Percentiles rank a stretch among this genome's conserved stretches.
phyloP scores from a whole-genome alignment of 1,140 invertebrate species.

The Zaprionus lachaisei region DNA sequence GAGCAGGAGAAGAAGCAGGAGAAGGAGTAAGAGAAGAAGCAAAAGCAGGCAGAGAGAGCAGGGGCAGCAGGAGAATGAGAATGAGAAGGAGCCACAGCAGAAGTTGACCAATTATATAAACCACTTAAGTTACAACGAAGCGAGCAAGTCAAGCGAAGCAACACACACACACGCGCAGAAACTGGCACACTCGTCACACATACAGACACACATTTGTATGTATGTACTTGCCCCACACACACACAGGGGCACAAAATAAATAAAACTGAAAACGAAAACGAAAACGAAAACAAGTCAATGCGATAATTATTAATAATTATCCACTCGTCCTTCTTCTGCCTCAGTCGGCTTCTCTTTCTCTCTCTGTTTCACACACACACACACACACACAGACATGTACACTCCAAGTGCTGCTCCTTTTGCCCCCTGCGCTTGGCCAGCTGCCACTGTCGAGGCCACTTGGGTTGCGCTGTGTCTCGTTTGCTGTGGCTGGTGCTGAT shows the following conservation, averaged over 20 bases:
- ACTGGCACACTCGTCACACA: slow-evolving; percentile 16
- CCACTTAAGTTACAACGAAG: slow-evolving; percentile 61
- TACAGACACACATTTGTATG: background rate
- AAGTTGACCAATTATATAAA: slow-evolving; percentile 80
- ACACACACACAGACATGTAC: slow-evolving; percentile 1
- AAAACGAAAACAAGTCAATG: slow-evolving; percentile 82
- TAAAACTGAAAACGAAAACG: slow-evolving; percentile 73
- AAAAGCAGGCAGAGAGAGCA: background rate
- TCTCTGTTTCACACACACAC: slow-evolving; percentile 6
- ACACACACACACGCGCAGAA: slow-evolving; percentile 23
- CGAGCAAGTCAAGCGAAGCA: slow-evolving; percentile 44
- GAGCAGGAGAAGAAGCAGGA: slow-evolving; percentile 14
- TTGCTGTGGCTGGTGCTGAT: slow-evolving; percentile 61
- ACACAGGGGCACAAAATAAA: slow-evolving; percentile 40
- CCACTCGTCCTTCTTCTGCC: slow-evolving; percentile 78
- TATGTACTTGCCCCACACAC: background rate
- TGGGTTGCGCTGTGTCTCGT: slow-evolving; percentile 13
- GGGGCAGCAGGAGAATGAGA: background rate
- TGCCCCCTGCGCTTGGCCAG: background rate
- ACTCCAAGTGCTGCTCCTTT: slow-evolving; percentile 2
- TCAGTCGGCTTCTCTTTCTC: slow-evolving; percentile 15
- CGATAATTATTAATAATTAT: slow-evolving; percentile 83
- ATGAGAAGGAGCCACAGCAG: slow-evolving; percentile 36
- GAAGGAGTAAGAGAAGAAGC: background rate
- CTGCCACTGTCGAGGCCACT: slow-evolving; percentile 64